A percentile compares a stretch with the other conserved stretches of the same genome.
Evolutionary conservation across 2,888 invertebrate genomes (phyloP).

Genomic region (Hoplodrina blanda): DNA sequence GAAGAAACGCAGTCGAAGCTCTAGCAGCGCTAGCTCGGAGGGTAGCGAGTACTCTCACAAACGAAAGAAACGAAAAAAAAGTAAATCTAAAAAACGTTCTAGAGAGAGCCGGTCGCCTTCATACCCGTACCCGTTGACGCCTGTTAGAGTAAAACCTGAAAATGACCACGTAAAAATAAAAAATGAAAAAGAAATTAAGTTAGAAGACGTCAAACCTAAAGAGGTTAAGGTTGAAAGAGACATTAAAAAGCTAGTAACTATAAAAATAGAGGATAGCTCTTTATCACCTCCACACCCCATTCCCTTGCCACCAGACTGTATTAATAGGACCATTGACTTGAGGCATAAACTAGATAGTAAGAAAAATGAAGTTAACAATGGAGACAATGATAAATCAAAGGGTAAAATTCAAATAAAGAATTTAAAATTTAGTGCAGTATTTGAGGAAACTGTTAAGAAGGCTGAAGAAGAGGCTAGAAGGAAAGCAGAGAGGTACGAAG

Average conservation of each 20-base stretch:
- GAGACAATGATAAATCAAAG: conserved; percentile 83
- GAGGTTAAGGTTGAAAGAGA: conserved; percentile 67
- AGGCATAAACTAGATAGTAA: conserved; percentile 77
- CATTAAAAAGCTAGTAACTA: conserved; percentile 60
- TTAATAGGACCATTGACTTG: conserved; percentile 68
- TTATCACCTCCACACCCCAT: conserved; percentile 76
- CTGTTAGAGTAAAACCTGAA: conserved; percentile 74
- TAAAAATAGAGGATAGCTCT: conserved; percentile 73
- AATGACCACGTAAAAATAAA: conserved; percentile 66
- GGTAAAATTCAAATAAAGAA: conserved; percentile 93
- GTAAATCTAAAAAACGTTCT: conserved; percentile 79
- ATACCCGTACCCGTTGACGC: conserved; percentile 73
- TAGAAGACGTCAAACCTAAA: conserved; percentile 64
- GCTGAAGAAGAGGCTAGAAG: conserved; percentile 92
- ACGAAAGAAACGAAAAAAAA: conserved; percentile 91
- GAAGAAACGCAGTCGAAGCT: conserved; percentile 85
- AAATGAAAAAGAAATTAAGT: conserved; percentile 68
- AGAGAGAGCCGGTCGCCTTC: conserved; percentile 74
- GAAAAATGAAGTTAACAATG: conserved; percentile 65
- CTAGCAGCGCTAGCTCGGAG: conserved; percentile 83
- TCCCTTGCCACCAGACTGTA: conserved; percentile 78
- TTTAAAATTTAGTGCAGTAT: conserved; percentile 92
- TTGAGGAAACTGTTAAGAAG: conserved; percentile 92
- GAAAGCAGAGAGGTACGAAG: conserved; percentile 91
- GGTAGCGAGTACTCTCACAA: conserved; percentile 88